These are phyloP conservation scores for Eurystomus gularis DNA, from an alignment of 2,113 vertebrate species.

Conservation along the genomic window DNA sequence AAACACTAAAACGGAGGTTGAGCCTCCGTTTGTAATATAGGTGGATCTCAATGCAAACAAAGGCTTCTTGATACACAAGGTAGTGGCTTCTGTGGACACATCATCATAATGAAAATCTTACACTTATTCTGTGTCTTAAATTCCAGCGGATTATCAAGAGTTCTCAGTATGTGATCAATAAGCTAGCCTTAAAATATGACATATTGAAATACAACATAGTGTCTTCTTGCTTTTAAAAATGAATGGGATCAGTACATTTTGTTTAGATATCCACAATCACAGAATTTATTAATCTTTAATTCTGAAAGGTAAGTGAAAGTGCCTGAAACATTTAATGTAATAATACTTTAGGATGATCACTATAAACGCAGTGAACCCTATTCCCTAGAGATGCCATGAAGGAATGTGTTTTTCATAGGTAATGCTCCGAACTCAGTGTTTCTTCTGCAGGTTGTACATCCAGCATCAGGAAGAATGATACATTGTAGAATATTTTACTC, in stretches of 20 bases:
- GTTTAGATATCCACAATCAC: constrained; percentile 38
- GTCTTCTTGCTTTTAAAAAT: constrained; percentile 55
- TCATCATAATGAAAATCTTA: neutral
- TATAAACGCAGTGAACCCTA: neutral
- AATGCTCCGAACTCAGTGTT: neutral
- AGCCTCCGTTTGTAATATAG: too few relatives aligned
- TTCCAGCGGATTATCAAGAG: neutral
- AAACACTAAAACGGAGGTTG: too few relatives aligned
- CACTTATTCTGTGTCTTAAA: neutral
- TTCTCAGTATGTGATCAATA: constrained; percentile 35
- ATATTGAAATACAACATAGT: constrained; percentile 10
- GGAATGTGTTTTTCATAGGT: neutral
- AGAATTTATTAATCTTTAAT: constrained; percentile 62
- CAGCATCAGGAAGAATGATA: neutral
- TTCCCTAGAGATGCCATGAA: constrained; percentile 27
- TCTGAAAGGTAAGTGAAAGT: constrained; percentile 59
- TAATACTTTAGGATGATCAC: constrained; percentile 9
- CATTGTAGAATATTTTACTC: neutral
- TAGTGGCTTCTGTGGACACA: neutral
- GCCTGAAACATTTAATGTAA: constrained; percentile 45
- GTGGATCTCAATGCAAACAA: neutral
- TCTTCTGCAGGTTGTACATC: neutral
- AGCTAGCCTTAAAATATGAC: constrained; percentile 22
- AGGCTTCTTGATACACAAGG: neutral
- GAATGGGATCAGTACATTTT: constrained; percentile 56